Evolutionary conservation across 2,113 vertebrate species (phyloP).

Genomic region (Stigmatopora argus): DNA sequence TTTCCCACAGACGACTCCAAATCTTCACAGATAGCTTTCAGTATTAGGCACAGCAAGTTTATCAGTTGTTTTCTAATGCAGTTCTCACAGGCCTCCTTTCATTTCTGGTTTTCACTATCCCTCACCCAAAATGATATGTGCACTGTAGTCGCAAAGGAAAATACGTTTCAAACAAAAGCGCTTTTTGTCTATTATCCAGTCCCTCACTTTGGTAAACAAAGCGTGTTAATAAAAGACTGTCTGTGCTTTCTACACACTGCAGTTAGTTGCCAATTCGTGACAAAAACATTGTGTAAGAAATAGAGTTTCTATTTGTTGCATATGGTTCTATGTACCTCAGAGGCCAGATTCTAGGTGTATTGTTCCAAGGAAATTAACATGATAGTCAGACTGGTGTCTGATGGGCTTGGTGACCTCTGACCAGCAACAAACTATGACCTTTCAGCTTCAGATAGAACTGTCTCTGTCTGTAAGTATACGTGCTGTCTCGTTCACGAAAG

Average conservation of each 20-base stretch:
- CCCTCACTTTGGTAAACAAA: slow-evolving; percentile 43
- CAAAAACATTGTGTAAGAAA: slow-evolving; percentile 31
- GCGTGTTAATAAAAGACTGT: slow-evolving; percentile 38
- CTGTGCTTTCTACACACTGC: slow-evolving; percentile 27
- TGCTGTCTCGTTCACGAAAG: slow-evolving; percentile 18
- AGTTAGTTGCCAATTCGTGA: slow-evolving; percentile 15
- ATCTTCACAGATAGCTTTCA: slow-evolving; percentile 27
- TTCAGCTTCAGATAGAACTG: slow-evolving; percentile 30
- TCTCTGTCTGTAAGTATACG: slow-evolving; percentile 15
- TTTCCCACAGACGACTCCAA: slow-evolving; percentile 54
- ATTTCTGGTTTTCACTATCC: slow-evolving; percentile 32
- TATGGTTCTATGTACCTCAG: slow-evolving; percentile 25
- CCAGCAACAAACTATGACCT: slow-evolving; percentile 51
- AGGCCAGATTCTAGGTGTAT: slow-evolving; percentile 21
- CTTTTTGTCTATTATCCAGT: slow-evolving; percentile 41
- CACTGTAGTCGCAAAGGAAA: slow-evolving; percentile 28
- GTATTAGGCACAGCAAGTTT: slow-evolving; percentile 42
- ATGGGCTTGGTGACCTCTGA: slow-evolving; percentile 39
- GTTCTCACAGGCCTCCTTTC: slow-evolving; percentile 40
- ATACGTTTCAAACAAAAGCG: slow-evolving; percentile 36
- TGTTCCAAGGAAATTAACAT: slow-evolving; percentile 26
- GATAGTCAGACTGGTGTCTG: slow-evolving; percentile 20
- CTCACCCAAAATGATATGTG: slow-evolving; percentile 41
- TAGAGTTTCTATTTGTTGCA: slow-evolving; percentile 17
- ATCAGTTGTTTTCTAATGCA: slow-evolving; percentile 48